A percentile compares a stretch with the other conserved stretches of the same genome.
These are phyloP conservation scores for Limnodromus scolopaceus DNA, from an alignment of 2,797 vertebrate species.

Conservation along the genomic window DNA sequence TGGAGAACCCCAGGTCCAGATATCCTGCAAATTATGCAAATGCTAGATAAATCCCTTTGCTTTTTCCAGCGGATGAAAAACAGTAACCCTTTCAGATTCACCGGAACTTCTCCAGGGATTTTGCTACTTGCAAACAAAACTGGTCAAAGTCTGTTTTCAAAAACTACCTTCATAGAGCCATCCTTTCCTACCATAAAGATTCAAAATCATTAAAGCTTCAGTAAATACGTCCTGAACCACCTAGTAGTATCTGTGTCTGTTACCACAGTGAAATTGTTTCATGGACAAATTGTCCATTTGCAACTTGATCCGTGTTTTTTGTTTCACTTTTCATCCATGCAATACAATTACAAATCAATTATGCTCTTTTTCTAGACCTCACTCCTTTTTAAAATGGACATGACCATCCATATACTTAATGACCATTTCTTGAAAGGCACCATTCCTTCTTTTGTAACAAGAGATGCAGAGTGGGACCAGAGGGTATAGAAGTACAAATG, in stretches of 20 bases:
- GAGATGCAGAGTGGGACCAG: neutral
- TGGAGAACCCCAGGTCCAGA: neutral
- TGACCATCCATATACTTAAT: neutral
- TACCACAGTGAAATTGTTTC: neutral
- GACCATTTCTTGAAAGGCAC: neutral
- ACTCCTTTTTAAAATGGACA: neutral
- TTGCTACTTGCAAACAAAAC: neutral
- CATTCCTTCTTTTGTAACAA: neutral
- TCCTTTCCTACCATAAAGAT: neutral
- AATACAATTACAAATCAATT: conserved; percentile 7
- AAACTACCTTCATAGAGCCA: neutral
- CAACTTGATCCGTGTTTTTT: neutral
- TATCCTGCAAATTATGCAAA: neutral
- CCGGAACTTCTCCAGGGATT: neutral
- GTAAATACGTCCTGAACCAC: neutral
- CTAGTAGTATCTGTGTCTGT: neutral
- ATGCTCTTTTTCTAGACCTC: neutral
- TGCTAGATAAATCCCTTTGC: neutral
- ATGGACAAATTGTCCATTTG: conserved; percentile 24
- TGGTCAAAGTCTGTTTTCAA: neutral
- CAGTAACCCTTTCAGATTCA: neutral
- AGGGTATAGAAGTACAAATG: neutral
- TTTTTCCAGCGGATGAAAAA: neutral
- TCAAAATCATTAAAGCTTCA: neutral
- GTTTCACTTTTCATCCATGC: neutral